Evolutionary conservation across 1,140 invertebrate species (phyloP).

Genomic region (Trachymyrmex septentrionalis): DNA sequence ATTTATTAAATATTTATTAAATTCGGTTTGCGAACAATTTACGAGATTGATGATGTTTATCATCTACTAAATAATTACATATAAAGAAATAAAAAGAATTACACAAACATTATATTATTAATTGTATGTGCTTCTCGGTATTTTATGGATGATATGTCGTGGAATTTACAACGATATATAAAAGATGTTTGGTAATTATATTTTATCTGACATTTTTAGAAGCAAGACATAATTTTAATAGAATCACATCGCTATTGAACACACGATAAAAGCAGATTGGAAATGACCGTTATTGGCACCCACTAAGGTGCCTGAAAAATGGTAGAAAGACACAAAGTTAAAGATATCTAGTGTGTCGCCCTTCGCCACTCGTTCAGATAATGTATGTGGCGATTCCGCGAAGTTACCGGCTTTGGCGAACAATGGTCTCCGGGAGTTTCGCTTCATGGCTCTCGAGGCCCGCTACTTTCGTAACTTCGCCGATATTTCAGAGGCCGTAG

Average conservation of each 20-base stretch:
- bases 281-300: constrained; percentile 34
- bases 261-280: constrained; percentile 15
- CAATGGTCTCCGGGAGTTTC: constrained; percentile 82
- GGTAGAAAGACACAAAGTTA: constrained; percentile 73
- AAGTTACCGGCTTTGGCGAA: constrained; percentile 82
- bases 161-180: background rate
- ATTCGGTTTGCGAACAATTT: background rate
- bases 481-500: constrained; percentile 82
- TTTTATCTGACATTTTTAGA: background rate
- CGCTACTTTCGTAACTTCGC: constrained; percentile 82
- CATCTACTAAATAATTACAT: background rate
- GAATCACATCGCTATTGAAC: constrained; percentile 20
- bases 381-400: constrained; percentile 84
- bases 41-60: background rate
- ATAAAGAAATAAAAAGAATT: background rate
- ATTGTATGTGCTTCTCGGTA: background rate
- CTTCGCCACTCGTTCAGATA: constrained; percentile 75
- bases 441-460: constrained; percentile 68
- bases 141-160: background rate
- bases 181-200: background rate
- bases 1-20: background rate
- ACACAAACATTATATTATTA: background rate
- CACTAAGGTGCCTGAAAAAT: constrained; percentile 73
- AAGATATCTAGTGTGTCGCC: constrained; percentile 74
- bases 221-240: background rate